These are phyloP conservation scores for Sitophilus oryzae DNA, from an alignment of 1,140 invertebrate genomes.

Conservation along the genomic window DNA sequence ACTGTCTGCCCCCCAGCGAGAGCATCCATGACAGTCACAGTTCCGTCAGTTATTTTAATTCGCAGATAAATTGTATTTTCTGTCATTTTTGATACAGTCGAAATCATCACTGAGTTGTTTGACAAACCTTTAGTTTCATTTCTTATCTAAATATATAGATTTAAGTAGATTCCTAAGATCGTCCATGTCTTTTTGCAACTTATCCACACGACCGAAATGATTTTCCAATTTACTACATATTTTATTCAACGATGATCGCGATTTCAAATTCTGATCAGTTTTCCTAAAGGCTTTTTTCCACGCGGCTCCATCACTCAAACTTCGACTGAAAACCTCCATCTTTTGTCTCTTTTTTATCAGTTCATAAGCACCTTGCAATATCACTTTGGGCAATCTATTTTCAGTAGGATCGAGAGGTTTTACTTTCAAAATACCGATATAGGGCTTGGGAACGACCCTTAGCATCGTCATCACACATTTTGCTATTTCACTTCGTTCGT, in stretches of 20 bases:
- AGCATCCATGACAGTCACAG: too few species aligned
- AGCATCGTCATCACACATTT: constrained; percentile 14
- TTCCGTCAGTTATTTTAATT: too few species aligned
- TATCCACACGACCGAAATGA: not conserved
- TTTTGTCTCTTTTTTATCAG: constrained; percentile 8
- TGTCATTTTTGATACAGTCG: too few species aligned
- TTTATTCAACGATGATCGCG: not conserved
- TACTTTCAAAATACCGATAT: constrained; percentile 16
- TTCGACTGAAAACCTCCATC: not conserved
- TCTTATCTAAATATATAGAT: too few species aligned
- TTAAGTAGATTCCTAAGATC: not conserved
- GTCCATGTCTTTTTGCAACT: not conserved
- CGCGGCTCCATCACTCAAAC: not conserved
- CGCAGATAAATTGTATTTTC: too few species aligned
- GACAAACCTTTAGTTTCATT: too few species aligned
- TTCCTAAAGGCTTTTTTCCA: constrained; percentile 2
- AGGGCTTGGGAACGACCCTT: constrained; percentile 17
- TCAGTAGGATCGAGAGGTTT: constrained; percentile 22
- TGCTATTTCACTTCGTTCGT: constrained; percentile 6
- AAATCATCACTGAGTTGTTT: too few species aligned
- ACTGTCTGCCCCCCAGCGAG: too few species aligned
- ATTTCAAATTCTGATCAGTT: not conserved
- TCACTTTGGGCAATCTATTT: constrained; percentile 13
- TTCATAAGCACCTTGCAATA: constrained; percentile 17
- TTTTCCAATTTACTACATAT: not conserved